A percentile compares a stretch with the other conserved stretches of the same genome.
phyloP scores from a whole-genome alignment of 2,888 invertebrate genomes.

The Drymonia ruficornis region DNA sequence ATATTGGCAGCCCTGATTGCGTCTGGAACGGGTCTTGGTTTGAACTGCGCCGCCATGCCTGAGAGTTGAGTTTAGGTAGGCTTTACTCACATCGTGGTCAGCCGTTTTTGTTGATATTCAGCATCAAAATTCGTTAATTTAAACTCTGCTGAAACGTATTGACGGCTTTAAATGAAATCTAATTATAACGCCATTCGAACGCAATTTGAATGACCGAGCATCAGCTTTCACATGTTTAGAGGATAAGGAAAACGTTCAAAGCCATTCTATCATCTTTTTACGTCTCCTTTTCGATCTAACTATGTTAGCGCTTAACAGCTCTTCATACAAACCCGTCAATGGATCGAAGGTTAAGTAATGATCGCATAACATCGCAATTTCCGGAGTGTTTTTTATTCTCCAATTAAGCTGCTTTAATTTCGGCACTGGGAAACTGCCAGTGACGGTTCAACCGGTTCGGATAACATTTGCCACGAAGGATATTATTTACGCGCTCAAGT shows the following conservation, averaged over 20 bases:
- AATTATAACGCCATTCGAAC: background rate
- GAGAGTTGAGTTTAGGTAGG: conserved; percentile 37
- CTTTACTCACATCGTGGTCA: conserved; percentile 34
- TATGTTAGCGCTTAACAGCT: conserved; percentile 8
- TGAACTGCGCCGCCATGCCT: conserved; percentile 25
- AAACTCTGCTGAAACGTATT: background rate
- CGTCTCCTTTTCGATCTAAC: background rate
- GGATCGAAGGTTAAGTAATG: conserved; percentile 35
- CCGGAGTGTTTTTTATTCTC: conserved; percentile 59
- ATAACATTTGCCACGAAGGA: conserved; percentile 57
- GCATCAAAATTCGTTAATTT: conserved; percentile 10
- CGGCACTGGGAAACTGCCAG: conserved; percentile 58
- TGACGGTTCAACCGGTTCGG: conserved; percentile 63
- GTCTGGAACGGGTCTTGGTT: conserved; percentile 66
- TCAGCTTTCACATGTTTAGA: conserved; percentile 4
- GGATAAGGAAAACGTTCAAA: background rate
- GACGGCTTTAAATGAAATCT: too few relatives aligned
- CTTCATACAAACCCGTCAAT: conserved; percentile 27
- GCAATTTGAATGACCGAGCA: background rate
- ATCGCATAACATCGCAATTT: conserved; percentile 58
- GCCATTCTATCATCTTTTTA: background rate
- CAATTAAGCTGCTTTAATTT: conserved; percentile 64
- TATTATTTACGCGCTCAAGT: conserved; percentile 60
- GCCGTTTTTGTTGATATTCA: conserved; percentile 28
- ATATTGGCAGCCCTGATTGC: conserved; percentile 24